Conservation (phyloP, 2,113 vertebrate genomes). For the Apeltes quadracus region DNA sequence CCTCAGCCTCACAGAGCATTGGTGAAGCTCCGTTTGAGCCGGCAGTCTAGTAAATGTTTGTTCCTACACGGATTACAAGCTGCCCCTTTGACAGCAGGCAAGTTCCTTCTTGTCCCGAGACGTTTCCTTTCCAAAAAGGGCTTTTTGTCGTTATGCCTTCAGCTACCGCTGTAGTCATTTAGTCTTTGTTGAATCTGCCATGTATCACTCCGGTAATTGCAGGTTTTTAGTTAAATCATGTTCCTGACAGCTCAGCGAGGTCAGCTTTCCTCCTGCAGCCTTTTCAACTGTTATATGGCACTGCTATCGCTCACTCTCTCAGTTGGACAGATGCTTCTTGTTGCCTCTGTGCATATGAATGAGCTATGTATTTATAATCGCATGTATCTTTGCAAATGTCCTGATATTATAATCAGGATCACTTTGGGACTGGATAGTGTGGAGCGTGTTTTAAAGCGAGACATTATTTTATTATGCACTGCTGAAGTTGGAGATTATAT, state of each 20-base stretch:
- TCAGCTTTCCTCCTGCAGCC: background rate
- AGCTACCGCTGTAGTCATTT: slow-evolving; percentile 1
- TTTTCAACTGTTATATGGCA: background rate
- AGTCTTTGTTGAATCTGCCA: background rate
- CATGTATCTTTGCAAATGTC: slow-evolving; percentile 12
- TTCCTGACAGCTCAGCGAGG: background rate
- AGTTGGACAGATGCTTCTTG: slow-evolving; percentile 6
- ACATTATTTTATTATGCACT: background rate
- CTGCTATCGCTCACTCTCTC: background rate
- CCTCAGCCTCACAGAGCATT: slow-evolving; percentile 8
- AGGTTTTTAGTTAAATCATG: slow-evolving; percentile 15
- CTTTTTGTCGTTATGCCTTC: background rate
- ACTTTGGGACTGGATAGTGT: background rate
- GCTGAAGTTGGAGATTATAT: background rate
- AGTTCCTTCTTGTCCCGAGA: background rate
- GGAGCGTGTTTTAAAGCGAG: background rate
- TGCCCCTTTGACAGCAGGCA: background rate
- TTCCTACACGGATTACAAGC: background rate
- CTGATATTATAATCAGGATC: background rate
- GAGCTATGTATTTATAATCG: background rate
- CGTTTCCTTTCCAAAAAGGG: background rate
- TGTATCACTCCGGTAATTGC: background rate
- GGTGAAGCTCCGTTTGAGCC: background rate
- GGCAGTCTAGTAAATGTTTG: background rate
- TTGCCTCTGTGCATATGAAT: background rate